Conservation (phyloP, 2,888 invertebrate species). For the Tinea pellionella region DNA sequence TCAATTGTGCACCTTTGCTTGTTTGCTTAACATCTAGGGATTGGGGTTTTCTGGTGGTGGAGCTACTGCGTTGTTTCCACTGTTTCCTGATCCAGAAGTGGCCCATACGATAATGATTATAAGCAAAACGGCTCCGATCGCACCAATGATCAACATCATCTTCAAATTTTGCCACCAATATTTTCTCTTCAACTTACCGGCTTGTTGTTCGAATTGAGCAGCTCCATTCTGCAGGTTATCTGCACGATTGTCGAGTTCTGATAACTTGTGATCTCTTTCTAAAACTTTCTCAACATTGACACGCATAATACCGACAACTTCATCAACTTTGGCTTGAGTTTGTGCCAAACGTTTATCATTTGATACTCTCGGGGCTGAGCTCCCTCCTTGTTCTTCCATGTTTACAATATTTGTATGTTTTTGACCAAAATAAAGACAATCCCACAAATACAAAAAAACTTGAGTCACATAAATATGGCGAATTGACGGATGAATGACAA, state of each 20-base stretch:
- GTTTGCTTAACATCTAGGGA: neutral
- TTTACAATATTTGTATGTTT: constrained; percentile 18
- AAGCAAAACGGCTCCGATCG: constrained; percentile 83
- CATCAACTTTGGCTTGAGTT: constrained; percentile 65
- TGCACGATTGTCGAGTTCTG: constrained; percentile 94
- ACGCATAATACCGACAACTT: constrained; percentile 94
- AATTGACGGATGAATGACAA: constrained; percentile 4
- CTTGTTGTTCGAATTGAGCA: constrained; percentile 96
- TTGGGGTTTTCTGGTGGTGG: constrained; percentile 10
- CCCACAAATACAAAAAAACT: neutral
- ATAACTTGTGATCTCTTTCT: constrained; percentile 94
- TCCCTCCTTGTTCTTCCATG: constrained; percentile 66
- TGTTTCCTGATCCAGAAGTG: constrained; percentile 36
- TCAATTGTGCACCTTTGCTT: neutral
- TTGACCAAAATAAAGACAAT: neutral
- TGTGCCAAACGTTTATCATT: constrained; percentile 60
- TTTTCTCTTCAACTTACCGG: constrained; percentile 94
- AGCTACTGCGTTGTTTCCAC: constrained; percentile 20
- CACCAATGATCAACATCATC: constrained; percentile 94
- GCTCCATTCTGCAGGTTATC: constrained; percentile 95
- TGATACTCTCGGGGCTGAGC: constrained; percentile 57
- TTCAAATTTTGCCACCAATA: constrained; percentile 98
- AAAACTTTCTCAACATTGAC: constrained; percentile 97
- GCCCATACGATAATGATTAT: constrained; percentile 83
- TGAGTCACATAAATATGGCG: constrained; percentile 10